Conservation (phyloP, 2,888 invertebrate genomes). For the Apocheima hispidaria region DNA sequence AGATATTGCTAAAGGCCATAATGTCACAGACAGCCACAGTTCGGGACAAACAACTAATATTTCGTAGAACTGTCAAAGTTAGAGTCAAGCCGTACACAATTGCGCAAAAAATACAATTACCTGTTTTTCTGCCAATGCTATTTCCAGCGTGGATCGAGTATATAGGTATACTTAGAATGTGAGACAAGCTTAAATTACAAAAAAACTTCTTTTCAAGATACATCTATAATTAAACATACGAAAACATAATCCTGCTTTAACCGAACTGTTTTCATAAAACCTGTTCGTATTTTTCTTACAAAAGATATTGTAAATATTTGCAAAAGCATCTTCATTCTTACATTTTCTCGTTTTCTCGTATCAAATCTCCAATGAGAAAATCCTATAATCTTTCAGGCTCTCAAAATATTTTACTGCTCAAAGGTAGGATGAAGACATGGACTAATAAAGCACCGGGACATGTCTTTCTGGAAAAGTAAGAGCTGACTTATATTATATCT, state of each 20-base stretch:
- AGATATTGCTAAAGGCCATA: too few relatives aligned
- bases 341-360: slow-evolving; percentile 10
- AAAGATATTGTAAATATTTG: not conserved
- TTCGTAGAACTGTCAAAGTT: too few relatives aligned
- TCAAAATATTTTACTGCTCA: slow-evolving; percentile 16
- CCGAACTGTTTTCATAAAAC: not conserved
- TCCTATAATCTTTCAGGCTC: slow-evolving; percentile 15
- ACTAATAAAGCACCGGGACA: not conserved
- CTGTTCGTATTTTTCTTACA: not conserved
- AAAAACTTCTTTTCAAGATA: not conserved
- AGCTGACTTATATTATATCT: too few relatives aligned
- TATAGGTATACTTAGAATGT: too few relatives aligned
- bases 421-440: not conserved
- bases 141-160: too few relatives aligned
- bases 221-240: not conserved
- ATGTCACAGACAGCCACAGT: too few relatives aligned
- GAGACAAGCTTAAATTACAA: too few relatives aligned
- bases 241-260: slow-evolving; percentile 1
- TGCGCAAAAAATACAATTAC: too few relatives aligned
- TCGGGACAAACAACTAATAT: too few relatives aligned
- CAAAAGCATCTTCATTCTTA: slow-evolving; percentile 9
- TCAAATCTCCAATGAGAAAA: slow-evolving; percentile 18
- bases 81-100: too few relatives aligned
- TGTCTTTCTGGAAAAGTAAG: too few relatives aligned
- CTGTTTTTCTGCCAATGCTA: too few relatives aligned